phyloP scores from a whole-genome alignment of 2,888 invertebrate species.

The Harpagoxenus sublaevis region DNA sequence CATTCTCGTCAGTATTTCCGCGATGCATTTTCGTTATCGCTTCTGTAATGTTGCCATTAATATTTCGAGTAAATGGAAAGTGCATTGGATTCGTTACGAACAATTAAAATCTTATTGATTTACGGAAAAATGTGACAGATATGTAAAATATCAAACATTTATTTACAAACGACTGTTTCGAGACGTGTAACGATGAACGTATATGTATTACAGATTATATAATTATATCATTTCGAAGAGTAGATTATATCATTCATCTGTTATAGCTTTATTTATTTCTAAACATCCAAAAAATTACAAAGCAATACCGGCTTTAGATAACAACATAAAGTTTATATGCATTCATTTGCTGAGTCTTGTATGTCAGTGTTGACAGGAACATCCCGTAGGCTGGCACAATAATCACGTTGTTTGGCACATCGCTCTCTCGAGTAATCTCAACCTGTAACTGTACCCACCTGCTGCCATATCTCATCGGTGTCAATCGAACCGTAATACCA shows the following conservation, averaged over 20 bases:
- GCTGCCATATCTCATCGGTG: conserved; percentile 54
- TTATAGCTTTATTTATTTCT: background rate
- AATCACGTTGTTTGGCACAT: conserved; percentile 61
- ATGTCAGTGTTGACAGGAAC: background rate
- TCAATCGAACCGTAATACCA: conserved; percentile 43
- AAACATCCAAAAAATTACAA: background rate
- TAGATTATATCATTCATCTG: background rate
- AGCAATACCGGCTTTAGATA: background rate
- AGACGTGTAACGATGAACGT: background rate
- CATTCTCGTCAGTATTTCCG: conserved; percentile 16
- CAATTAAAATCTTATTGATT: background rate
- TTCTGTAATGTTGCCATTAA: background rate
- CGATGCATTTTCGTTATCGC: conserved; percentile 8
- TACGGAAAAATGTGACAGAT: background rate
- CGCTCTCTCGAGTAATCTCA: conserved; percentile 50
- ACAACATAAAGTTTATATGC: background rate
- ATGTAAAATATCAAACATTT: background rate
- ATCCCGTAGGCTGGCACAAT: conserved; percentile 26
- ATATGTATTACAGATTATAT: background rate
- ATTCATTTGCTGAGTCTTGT: conserved; percentile 5
- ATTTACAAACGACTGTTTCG: background rate
- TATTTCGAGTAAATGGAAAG: background rate
- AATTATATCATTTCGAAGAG: background rate
- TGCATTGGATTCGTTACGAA: background rate
- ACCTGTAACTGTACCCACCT: conserved; percentile 66